phyloP scores from a whole-genome alignment of 2,888 invertebrate genomes.

The Coronaproctus castanopsis region DNA sequence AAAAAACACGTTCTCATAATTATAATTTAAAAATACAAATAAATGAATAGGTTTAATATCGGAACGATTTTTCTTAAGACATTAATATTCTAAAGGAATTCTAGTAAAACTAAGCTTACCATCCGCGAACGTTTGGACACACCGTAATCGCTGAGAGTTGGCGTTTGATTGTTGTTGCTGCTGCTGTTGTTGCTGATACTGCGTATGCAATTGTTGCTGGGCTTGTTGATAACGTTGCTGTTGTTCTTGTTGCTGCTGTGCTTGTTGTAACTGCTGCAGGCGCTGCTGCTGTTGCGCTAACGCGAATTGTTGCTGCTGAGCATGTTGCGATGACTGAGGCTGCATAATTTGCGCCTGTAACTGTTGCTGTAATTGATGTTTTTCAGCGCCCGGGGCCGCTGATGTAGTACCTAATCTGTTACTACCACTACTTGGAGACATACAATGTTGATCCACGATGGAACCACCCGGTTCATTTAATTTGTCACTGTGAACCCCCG shows the following conservation, averaged over 20 bases:
- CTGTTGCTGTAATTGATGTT: slow-evolving; percentile 7
- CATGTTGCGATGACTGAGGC: background rate
- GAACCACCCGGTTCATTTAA: slow-evolving; percentile 9
- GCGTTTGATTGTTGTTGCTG: too few species aligned
- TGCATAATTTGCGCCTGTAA: background rate
- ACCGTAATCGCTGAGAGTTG: too few species aligned
- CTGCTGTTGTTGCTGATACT: too few species aligned
- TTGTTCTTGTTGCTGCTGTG: slow-evolving; percentile 4
- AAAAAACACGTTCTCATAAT: too few species aligned
- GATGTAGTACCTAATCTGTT: slow-evolving; percentile 10
- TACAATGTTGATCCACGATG: slow-evolving; percentile 10
- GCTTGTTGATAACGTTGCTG: background rate
- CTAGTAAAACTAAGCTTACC: too few species aligned
- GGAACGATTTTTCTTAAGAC: too few species aligned
- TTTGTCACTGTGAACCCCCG: slow-evolving; percentile 11
- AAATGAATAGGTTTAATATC: too few species aligned
- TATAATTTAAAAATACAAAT: too few species aligned
- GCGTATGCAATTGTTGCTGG: background rate
- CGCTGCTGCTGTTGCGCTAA: background rate
- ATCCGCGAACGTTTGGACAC: too few species aligned
- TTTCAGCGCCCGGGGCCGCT: slow-evolving; percentile 11
- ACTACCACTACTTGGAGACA: slow-evolving; percentile 11
- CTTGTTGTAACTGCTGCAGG: slow-evolving; percentile 5
- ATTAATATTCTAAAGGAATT: too few species aligned
- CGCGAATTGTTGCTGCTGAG: background rate